Evolutionary conservation across 2,113 vertebrate species (phyloP), one percentile per base, ranked within the genome.

Genomic region (Dasyornis broadbenti): DNA sequence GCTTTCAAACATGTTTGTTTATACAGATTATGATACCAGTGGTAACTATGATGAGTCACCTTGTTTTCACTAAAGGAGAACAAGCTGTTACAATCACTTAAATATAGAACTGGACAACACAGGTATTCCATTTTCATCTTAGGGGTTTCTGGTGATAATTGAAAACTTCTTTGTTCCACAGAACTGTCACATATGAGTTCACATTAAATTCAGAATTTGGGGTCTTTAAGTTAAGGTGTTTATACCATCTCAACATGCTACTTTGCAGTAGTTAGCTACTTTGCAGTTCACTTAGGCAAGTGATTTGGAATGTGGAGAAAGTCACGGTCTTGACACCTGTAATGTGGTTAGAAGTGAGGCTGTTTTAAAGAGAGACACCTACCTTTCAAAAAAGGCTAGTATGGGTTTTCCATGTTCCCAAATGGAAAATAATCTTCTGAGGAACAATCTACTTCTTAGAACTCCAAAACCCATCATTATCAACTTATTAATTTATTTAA

Each of bases 1-100:
- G 91, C 75, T 95, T 76, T 94, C 89, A 95, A 96, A 96, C 37
- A 66, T 72, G 90, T 96, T 96, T 96, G 56, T 96, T 97, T 96
- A 94, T 65, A 95, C 57, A 83, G 69, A 95, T 95, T 93, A 90
- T 95, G 86, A 91, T 61, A 96, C 82, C 53, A 96, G 75, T 87
- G 71, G 73, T 94, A 96, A 87, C 79, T 53, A 88, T 0, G 75
- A 91, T 84, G 95, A 81, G 70, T 87, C 95, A 91, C 37, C 50
- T 92, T 80, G 92, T 80, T 93, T 96, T 85, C 68, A 91, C 27
- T 95, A 6, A 89, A 95, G 75, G 21, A 84, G 60, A 96, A 95
- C 22, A 47, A 70, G 88, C 65, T 92, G 53, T 80, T 95, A 89
- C 42, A 77, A 77, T 77, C 52, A 89, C 63, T 80, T 93, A 80